Evolutionary conservation across 2,113 vertebrate genomes (phyloP), one percentile per base, ranked within the genome.

Genomic region (Nibea coibor): DNA sequence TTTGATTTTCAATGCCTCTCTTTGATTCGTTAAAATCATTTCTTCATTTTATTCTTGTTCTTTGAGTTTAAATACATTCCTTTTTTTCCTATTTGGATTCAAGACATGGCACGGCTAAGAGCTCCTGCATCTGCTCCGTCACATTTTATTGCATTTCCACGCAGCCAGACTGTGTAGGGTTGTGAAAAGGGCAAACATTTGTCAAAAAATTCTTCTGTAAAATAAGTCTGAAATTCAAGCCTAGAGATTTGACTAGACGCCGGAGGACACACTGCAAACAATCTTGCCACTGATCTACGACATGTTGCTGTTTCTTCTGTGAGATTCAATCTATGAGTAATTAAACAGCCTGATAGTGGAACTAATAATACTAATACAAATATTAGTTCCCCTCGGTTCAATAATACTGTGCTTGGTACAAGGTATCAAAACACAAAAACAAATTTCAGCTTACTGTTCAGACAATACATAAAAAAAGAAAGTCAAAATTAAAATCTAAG

Each of bases 321-420:
- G 17, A 5, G 35, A 66, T 42, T 45, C 12, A 20, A 53, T 54
- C 65, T 35, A 57, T 19, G 24, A 81, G 80, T 7, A 1, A 64
- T 45, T 20, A 56, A 39, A 84, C 63, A 58, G 70, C 71, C 63
- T 16, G 54, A 85, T 39, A 12, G 61, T 73, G 47, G 69, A 88
- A 61, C 59, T 67, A 70, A 75, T 28, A 20, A 74, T n/a, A 20
- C 69, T 26, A 63, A 85, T 64, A 85, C 22, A 73, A 85, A 82
- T 62, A 87, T 78, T 66, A 71, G 74, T 72, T 79, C 42, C 64
- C 17, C 35, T 73, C 20, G 20, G 88, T 83, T 86, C 72, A 81
- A 43, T 93, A 96, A 95, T 92, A 96, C 95, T 95, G 95, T 89
- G 90, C 89, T 90, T 93, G 94, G 94, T 95, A 93, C 73, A 90